These are phyloP conservation scores for Drosophila orosa DNA, from an alignment of 1,140 invertebrate genomes.

Conservation along the genomic window DNA sequence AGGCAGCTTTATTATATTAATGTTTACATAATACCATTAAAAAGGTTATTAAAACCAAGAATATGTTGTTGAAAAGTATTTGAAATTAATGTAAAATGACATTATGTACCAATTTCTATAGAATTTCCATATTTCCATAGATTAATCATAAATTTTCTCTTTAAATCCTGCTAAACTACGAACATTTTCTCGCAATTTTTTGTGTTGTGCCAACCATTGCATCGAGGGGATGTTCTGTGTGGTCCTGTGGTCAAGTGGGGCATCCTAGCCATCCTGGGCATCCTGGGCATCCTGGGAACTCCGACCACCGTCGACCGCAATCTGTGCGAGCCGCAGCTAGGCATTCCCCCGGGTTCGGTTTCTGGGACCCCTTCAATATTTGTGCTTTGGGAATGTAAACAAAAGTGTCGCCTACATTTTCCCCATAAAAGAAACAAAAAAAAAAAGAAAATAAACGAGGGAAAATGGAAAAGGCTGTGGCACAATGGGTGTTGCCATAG, in stretches of 20 bases:
- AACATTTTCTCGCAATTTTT: constrained; percentile 7
- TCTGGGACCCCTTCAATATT: constrained; percentile 21
- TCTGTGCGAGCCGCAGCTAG: constrained; percentile 13
- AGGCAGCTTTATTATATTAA: no score
- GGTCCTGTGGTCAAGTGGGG: constrained; percentile 26
- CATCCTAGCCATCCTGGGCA: constrained; percentile 6
- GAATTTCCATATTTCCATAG: no score
- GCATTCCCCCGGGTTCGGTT: constrained; percentile 6
- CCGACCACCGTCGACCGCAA: constrained; percentile 28
- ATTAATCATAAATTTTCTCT: background rate
- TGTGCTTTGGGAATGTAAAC: constrained; percentile 44
- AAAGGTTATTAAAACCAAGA: background rate
- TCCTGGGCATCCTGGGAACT: constrained; percentile 10
- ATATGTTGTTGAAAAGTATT: background rate
- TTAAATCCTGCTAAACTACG: background rate
- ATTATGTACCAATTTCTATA: background rate
- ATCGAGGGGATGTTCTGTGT: constrained; percentile 4
- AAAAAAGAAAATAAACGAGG: background rate
- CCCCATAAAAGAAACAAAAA: background rate
- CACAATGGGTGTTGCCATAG: constrained; percentile 15
- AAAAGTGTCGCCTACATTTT: constrained; percentile 54
- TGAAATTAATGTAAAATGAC: background rate
- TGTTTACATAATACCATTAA: background rate
- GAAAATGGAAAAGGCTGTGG: background rate
- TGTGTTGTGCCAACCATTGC: background rate